These are phyloP conservation scores for Phthorimaea operculella DNA, from an alignment of 1,140 invertebrate genomes.

Conservation along the genomic window DNA sequence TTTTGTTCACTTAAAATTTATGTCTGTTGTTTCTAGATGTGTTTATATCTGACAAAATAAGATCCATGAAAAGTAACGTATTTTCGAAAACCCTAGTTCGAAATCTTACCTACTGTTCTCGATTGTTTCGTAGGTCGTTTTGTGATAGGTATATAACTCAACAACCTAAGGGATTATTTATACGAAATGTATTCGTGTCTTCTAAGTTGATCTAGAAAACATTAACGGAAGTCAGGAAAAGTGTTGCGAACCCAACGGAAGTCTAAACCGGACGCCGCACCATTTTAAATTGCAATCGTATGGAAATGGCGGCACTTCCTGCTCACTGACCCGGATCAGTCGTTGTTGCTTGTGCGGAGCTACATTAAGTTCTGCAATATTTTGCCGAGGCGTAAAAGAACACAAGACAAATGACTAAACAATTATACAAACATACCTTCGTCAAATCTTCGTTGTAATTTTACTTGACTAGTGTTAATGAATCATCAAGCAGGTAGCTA, in stretches of 20 bases:
- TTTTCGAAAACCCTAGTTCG: too few relatives aligned
- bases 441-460: neutral
- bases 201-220: neutral
- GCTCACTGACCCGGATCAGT: constrained; percentile 37
- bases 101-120: too few relatives aligned
- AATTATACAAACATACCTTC: neutral
- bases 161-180: too few relatives aligned
- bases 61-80: too few relatives aligned
- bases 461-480: neutral
- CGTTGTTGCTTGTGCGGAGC: constrained; percentile 8
- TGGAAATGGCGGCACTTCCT: constrained; percentile 49
- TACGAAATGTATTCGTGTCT: too few relatives aligned
- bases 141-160: too few relatives aligned
- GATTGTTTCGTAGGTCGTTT: too few relatives aligned
- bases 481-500: neutral
- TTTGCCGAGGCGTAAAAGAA: too few relatives aligned
- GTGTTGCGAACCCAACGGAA: constrained; percentile 23
- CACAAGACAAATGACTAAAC: neutral
- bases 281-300: constrained; percentile 47
- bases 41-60: too few relatives aligned
- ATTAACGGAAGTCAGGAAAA: constrained; percentile 15
- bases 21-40: too few relatives aligned
- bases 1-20: too few relatives aligned
- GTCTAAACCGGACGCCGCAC: constrained; percentile 35
- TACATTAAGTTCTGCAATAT: neutral